Conservation (phyloP, 1,140 invertebrate genomes). For the Orius insidiosus region DNA sequence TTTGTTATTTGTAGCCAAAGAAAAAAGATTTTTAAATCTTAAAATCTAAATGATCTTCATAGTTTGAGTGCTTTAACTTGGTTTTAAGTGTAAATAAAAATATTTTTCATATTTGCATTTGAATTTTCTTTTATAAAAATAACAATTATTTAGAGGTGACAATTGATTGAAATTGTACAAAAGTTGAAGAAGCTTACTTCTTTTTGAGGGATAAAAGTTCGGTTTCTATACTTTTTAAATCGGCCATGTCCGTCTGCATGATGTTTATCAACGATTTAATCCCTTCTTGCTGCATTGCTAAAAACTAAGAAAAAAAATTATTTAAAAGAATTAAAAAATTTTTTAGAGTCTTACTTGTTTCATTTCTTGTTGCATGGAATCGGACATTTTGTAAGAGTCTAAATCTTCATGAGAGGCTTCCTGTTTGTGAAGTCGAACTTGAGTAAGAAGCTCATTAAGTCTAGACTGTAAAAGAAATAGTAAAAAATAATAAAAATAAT, state of each 20-base stretch:
- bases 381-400: slow-evolving; percentile 40
- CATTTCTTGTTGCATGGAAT: slow-evolving; percentile 40
- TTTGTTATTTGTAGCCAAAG: too few relatives aligned
- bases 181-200: too few relatives aligned
- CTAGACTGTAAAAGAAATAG: slow-evolving; percentile 42
- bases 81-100: too few relatives aligned
- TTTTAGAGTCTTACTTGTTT: slow-evolving; percentile 43
- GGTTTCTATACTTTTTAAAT: slow-evolving; percentile 58
- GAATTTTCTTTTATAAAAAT: too few relatives aligned
- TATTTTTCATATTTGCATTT: too few relatives aligned
- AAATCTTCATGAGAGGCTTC: slow-evolving; percentile 25
- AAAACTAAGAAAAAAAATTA: slow-evolving; percentile 37
- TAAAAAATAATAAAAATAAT: slow-evolving; percentile 17
- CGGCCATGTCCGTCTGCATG: slow-evolving; percentile 54
- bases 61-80: too few relatives aligned
- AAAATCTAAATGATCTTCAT: too few relatives aligned
- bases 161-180: too few relatives aligned
- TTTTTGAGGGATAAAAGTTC: slow-evolving; percentile 3
- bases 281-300: slow-evolving; percentile 66
- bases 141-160: too few relatives aligned
- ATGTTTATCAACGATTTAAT: slow-evolving; percentile 66
- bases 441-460: slow-evolving; percentile 76
- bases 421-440: slow-evolving; percentile 61
- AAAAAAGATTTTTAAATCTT: too few relatives aligned
- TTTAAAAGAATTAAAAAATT: too few relatives aligned